Conservation (phyloP, 2,113 vertebrate genomes). For the Thermophis baileyi region DNA sequence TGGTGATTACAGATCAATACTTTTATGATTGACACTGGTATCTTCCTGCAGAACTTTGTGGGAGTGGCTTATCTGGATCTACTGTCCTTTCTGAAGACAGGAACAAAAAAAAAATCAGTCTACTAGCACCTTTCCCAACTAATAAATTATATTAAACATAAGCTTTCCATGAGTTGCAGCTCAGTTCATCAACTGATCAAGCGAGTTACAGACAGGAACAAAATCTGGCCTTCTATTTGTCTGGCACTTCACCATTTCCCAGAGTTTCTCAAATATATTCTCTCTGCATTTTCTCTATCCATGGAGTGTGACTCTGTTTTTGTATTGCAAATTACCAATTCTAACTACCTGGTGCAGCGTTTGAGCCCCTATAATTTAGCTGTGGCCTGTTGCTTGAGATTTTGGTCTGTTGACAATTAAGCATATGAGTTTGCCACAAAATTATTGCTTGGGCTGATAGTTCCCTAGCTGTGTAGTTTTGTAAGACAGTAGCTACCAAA, state of each 20-base stretch:
- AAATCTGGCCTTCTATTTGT: background rate
- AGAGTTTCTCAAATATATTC: background rate
- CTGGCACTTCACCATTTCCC: background rate
- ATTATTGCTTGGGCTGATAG: background rate
- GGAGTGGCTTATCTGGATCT: background rate
- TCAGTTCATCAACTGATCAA: background rate
- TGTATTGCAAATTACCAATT: constrained; percentile 14
- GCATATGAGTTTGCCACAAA: fast-evolving
- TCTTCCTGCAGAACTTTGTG: background rate
- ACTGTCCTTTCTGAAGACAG: background rate
- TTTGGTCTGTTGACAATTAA: background rate
- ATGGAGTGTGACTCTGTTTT: background rate
- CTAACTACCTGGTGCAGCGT: constrained; percentile 29
- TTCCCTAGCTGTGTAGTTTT: background rate
- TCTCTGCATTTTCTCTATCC: background rate
- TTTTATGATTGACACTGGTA: background rate
- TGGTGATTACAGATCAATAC: background rate
- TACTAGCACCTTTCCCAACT: background rate
- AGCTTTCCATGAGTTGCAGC: background rate
- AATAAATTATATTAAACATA: background rate
- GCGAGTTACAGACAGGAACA: background rate
- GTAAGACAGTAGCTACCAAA: background rate
- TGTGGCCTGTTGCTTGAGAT: background rate
- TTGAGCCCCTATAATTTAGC: constrained; percentile 19
- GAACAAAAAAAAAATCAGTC: background rate